phyloP scores from a whole-genome alignment of 2,888 invertebrate genomes.

The Leptinotarsa juncta region DNA sequence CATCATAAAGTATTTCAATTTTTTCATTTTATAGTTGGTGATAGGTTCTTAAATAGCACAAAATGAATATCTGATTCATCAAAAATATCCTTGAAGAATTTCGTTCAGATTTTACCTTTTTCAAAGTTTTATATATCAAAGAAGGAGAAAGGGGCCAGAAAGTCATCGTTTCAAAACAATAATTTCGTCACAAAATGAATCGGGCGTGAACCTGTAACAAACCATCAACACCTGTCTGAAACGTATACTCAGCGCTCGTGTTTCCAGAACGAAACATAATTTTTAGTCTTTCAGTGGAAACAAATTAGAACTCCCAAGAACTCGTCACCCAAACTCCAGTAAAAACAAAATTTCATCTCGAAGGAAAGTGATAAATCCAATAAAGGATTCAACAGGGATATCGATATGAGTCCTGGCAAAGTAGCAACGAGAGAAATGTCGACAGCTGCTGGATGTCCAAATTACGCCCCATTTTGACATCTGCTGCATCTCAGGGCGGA shows the following conservation, averaged over 20 bases:
- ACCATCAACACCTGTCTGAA: no score
- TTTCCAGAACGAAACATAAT: neutral
- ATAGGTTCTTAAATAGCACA: no score
- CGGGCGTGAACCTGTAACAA: no score
- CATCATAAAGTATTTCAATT: no score
- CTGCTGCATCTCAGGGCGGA: slow-evolving; percentile 11
- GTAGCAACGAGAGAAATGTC: slow-evolving; percentile 19
- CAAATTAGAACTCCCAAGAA: neutral
- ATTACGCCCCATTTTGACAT: slow-evolving; percentile 16
- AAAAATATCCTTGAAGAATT: no score
- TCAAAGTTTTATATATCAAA: no score
- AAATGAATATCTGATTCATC: no score
- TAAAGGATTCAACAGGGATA: slow-evolving; percentile 23
- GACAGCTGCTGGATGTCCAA: slow-evolving; percentile 14
- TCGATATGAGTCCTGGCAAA: slow-evolving; percentile 11
- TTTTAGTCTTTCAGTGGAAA: neutral
- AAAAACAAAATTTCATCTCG: slow-evolving; percentile 24
- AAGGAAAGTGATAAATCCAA: slow-evolving; percentile 20
- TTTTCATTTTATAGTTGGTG: no score
- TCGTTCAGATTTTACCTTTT: no score
- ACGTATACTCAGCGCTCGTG: neutral
- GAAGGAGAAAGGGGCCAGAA: no score
- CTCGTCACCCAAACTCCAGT: slow-evolving; percentile 12
- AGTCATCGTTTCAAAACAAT: no score
- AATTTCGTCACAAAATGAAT: no score